phyloP scores from a whole-genome alignment of 2,888 invertebrate genomes.

The Agrochola macilenta region DNA sequence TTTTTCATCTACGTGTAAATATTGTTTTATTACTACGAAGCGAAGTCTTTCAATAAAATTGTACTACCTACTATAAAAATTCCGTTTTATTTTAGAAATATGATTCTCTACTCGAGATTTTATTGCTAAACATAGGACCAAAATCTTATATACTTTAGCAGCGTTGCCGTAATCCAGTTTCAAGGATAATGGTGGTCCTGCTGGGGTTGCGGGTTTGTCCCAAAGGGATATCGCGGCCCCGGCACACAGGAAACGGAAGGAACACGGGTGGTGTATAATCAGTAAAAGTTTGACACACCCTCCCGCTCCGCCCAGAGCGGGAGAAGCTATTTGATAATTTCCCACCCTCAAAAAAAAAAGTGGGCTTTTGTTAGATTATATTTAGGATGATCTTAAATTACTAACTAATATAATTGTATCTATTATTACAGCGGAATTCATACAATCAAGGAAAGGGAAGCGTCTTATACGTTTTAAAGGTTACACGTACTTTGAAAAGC shows the following conservation, averaged over 20 bases:
- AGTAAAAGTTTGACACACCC: no score
- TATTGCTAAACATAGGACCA: neutral
- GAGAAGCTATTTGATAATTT: no score
- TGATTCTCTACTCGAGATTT: neutral
- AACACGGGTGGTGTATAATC: no score
- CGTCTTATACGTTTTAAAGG: constrained; percentile 35
- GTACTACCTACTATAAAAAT: neutral
- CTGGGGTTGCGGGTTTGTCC: no score
- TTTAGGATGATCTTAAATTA: neutral
- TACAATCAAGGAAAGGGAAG: constrained; percentile 39
- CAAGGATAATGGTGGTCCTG: no score
- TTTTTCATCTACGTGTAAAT: no score
- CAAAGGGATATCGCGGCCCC: no score
- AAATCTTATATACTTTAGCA: neutral
- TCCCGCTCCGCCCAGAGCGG: no score
- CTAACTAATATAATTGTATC: neutral
- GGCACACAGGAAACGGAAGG: no score
- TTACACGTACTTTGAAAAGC: constrained; percentile 31
- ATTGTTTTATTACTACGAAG: neutral
- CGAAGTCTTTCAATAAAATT: neutral
- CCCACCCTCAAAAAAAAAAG: no score
- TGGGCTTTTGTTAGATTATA: neutral
- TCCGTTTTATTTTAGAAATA: no score
- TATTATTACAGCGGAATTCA: constrained; percentile 31
- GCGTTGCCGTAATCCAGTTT: neutral